A percentile compares a stretch with the other conserved stretches of the same genome.
These are phyloP conservation scores for Microplitis manilae DNA, from an alignment of 2,888 invertebrate species.

Conservation along the genomic window DNA sequence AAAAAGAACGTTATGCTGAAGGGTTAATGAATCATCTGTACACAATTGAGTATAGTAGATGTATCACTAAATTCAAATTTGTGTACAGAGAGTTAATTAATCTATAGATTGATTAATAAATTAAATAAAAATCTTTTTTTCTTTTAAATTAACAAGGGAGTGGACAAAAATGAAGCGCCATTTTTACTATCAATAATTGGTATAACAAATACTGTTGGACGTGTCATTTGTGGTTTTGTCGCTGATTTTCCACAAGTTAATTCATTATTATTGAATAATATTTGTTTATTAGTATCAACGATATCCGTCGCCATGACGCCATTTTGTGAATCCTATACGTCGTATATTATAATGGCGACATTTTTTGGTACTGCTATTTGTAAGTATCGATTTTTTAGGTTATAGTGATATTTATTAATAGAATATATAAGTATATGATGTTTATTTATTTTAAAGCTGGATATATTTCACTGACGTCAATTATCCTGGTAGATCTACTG, in stretches of 20 bases:
- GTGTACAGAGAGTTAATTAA: neutral
- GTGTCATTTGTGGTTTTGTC: constrained; percentile 90
- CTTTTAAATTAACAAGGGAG: constrained; percentile 75
- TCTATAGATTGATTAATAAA: neutral
- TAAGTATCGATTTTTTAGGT: constrained; percentile 73
- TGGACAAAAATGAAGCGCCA: constrained; percentile 81
- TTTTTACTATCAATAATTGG: constrained; percentile 88
- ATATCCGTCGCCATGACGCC: constrained; percentile 88
- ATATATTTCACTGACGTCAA: constrained; percentile 97
- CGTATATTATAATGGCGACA: constrained; percentile 86
- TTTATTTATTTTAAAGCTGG: constrained; percentile 79
- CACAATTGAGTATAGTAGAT: no score
- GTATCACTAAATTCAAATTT: no score
- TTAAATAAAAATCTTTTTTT: constrained; percentile 26
- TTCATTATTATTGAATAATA: constrained; percentile 92
- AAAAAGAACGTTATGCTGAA: no score
- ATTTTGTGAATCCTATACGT: constrained; percentile 83
- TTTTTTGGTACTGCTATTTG: constrained; percentile 94
- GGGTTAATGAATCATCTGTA: no score
- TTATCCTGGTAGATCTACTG: constrained; percentile 95
- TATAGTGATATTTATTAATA: neutral
- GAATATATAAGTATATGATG: neutral
- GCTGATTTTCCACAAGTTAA: constrained; percentile 94
- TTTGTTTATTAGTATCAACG: constrained; percentile 92
- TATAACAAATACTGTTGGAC: constrained; percentile 94